Percentiles rank a stretch among this genome's conserved stretches.
phyloP scores from a whole-genome alignment of 23 tunicate genomes.

The Clavelina lepadiformis region DNA sequence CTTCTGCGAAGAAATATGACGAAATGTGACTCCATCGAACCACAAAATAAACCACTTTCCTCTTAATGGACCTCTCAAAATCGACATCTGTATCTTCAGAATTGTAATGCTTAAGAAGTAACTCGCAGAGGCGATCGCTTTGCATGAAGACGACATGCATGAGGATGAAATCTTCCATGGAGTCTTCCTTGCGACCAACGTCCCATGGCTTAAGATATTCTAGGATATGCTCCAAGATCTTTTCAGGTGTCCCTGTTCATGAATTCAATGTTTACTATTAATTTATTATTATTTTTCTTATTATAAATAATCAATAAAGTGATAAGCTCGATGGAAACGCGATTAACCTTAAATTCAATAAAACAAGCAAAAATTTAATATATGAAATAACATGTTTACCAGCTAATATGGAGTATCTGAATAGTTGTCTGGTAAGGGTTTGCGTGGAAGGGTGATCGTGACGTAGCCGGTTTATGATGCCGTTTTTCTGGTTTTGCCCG shows the following conservation, averaged over 20 bases:
- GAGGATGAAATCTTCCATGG: slow-evolving; percentile 71
- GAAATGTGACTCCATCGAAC: slow-evolving; percentile 93
- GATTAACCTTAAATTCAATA: no score
- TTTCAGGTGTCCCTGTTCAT: slow-evolving; percentile 57
- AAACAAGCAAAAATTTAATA: no score
- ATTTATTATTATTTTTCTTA: no score
- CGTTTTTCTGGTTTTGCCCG: slow-evolving; percentile 2
- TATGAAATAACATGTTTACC: no score
- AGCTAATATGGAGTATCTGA: slow-evolving; percentile 52
- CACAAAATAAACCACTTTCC: slow-evolving; percentile 78
- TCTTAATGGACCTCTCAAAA: slow-evolving; percentile 43
- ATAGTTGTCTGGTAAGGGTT: slow-evolving; percentile 29
- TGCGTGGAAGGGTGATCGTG: slow-evolving; percentile 30
- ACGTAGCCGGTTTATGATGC: not conserved
- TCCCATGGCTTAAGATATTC: slow-evolving; percentile 74
- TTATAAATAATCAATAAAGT: no score
- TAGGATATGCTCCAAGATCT: slow-evolving; percentile 73
- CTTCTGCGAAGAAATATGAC: slow-evolving; percentile 33
- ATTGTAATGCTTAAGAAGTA: slow-evolving; percentile 48
- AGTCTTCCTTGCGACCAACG: slow-evolving; percentile 37
- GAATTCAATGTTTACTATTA: not conserved
- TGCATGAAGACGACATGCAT: slow-evolving; percentile 52
- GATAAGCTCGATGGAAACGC: no score
- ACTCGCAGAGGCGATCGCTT: slow-evolving; percentile 40
- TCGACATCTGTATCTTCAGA: slow-evolving; percentile 46